These are phyloP conservation scores for Triplophysa bombifrons DNA, from an alignment of 2,797 vertebrate species.

Conservation along the genomic window DNA sequence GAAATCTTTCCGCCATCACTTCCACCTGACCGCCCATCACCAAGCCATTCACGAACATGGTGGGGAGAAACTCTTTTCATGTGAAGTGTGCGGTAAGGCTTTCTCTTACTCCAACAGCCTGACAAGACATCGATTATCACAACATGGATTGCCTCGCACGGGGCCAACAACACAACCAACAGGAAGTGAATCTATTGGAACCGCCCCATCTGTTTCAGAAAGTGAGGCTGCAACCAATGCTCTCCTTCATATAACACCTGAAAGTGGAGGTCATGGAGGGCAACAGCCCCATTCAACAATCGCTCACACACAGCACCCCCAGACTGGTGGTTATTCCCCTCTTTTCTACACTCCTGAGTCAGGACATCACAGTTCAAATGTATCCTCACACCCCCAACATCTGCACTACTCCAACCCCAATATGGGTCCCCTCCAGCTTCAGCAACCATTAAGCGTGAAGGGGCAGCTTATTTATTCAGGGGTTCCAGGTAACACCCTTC, in stretches of 20 bases:
- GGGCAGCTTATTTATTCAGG: slow-evolving; percentile 58
- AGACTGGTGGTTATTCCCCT: slow-evolving; percentile 70
- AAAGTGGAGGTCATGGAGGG: slow-evolving; percentile 54
- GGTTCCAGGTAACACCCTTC: slow-evolving; percentile 53
- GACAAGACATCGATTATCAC: slow-evolving; percentile 88
- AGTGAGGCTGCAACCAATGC: slow-evolving; percentile 62
- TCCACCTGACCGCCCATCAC: slow-evolving; percentile 86
- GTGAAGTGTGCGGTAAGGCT: slow-evolving; percentile 88
- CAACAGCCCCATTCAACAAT: slow-evolving; percentile 57
- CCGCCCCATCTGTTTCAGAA: slow-evolving; percentile 51
- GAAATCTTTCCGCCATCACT: slow-evolving; percentile 90
- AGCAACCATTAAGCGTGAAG: slow-evolving; percentile 54
- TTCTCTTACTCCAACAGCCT: slow-evolving; percentile 91
- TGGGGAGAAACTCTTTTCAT: slow-evolving; percentile 86
- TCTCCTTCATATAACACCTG: slow-evolving; percentile 62
- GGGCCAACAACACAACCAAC: slow-evolving; percentile 66
- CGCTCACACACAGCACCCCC: slow-evolving; percentile 58
- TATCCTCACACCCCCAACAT: slow-evolving; percentile 56
- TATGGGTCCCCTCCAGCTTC: slow-evolving; percentile 62
- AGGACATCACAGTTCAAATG: slow-evolving; percentile 60
- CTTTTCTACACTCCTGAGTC: slow-evolving; percentile 74
- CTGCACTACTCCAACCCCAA: slow-evolving; percentile 57
- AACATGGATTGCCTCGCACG: slow-evolving; percentile 77
- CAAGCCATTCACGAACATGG: slow-evolving; percentile 86
- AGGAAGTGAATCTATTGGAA: slow-evolving; percentile 51